phyloP scores from a whole-genome alignment of 2,113 vertebrate genomes.

The Alces alces region DNA sequence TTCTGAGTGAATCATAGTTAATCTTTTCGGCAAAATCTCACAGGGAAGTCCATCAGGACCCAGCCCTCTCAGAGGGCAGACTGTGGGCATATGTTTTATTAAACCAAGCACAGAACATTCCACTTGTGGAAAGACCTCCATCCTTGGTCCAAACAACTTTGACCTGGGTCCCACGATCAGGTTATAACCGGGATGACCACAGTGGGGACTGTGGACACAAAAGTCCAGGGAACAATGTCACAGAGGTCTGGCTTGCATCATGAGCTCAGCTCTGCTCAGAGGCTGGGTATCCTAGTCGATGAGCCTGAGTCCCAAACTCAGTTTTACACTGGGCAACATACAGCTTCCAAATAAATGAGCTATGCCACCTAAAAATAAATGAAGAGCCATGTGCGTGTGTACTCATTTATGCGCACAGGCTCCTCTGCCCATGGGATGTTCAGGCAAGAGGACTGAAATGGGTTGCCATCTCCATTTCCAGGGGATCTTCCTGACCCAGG shows the following conservation, averaged over 20 bases:
- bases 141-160: not conserved
- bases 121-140: not conserved
- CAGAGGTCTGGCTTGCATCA: not conserved
- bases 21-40: not conserved
- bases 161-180: not conserved
- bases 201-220: not conserved
- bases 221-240: not conserved
- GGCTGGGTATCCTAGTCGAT: too few relatives aligned
- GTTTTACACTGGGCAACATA: not conserved
- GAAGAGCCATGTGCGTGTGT: rapidly evolving
- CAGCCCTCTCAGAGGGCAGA: not conserved
- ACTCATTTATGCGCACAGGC: not conserved
- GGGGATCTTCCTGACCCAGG: not conserved
- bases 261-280: not conserved
- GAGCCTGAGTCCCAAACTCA: not conserved
- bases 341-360: not conserved
- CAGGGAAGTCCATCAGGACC: rapidly evolving
- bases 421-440: not conserved
- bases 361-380: not conserved
- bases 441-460: not conserved
- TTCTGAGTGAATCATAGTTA: not conserved
- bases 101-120: not conserved
- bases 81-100: not conserved
- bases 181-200: not conserved
- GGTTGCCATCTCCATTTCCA: not conserved